phyloP scores from a whole-genome alignment of 1,140 invertebrate genomes.

The Macrocentrus cingulum region DNA sequence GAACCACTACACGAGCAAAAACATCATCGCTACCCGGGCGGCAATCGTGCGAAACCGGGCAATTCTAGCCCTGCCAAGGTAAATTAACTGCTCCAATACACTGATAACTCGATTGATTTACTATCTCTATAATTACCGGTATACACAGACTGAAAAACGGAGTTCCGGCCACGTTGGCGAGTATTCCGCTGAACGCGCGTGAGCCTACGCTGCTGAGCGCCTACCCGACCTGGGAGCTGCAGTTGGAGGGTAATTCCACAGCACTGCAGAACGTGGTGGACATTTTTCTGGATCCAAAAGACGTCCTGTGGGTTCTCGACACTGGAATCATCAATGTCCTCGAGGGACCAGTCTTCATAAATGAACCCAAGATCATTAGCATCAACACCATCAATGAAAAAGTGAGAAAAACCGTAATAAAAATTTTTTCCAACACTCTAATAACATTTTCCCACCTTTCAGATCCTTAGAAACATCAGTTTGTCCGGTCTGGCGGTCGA shows the following conservation, averaged over 20 bases:
- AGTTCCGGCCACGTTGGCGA: conserved; percentile 61
- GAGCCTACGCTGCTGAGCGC: conserved; percentile 56
- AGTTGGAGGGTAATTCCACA: conserved; percentile 63
- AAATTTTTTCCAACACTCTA: neutral
- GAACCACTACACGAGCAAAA: conserved; percentile 62
- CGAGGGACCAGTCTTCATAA: conserved; percentile 57
- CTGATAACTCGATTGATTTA: neutral
- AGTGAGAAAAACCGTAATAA: conserved; percentile 32
- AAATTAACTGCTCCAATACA: conserved; percentile 28
- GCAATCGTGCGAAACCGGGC: conserved; percentile 61
- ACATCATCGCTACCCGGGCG: conserved; percentile 62
- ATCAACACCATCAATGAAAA: conserved; percentile 61
- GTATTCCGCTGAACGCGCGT: conserved; percentile 49
- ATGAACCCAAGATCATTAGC: conserved; percentile 62
- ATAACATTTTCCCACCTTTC: neutral
- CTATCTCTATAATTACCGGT: neutral
- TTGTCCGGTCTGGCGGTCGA: conserved; percentile 57
- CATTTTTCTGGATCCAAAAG: conserved; percentile 60
- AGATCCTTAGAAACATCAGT: conserved; percentile 56
- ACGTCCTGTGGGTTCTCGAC: conserved; percentile 65
- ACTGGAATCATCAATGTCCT: conserved; percentile 63
- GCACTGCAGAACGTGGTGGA: conserved; percentile 65
- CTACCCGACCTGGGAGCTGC: conserved; percentile 64
- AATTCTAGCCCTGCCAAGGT: conserved; percentile 61
- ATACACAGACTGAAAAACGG: conserved; percentile 55